Base-by-base conservation (phyloP, 2,888 invertebrate genomes). In the Caenorhabditis drosophilae region DNA sequence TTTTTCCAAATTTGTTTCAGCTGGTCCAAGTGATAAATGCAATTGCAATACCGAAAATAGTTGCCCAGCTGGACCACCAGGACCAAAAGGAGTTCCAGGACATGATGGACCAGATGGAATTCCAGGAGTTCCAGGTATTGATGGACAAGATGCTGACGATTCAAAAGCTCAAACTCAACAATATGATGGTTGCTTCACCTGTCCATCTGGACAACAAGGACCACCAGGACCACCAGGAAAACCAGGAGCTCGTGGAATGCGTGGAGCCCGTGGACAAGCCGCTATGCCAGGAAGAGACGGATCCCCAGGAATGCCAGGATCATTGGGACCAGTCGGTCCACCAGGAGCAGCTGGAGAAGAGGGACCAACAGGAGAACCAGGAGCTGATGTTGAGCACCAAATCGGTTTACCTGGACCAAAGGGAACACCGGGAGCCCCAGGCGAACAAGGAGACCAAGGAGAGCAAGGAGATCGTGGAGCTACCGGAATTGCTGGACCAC, bases 251-350 rank as follows among this genome's bases (percentile, higher is more conserved):
- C 72, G 77, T 27, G 78, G 78, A 48, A 77, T 78, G 76, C 78
- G 78, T 42, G 78, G 78, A 60, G 76, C 78, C 15, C 74, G 78
- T 40, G 78, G 78, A 61, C 78, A 77, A 59, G 75, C 78, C 25
- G 77, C 76, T 16, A 72, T 75, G 66, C 78, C 77, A 42, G 77
- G 78, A 22, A 53, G 78, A 38, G 78, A 78, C 54, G 78, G 78
- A 53, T 67, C 67, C 42, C 78, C 78, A 54, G 78, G 77, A 53
- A 76, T 78, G 73, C 76, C 77, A 42, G 77, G 76, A 63, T 61
- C 68, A 20, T 56, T 77, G 35, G 74, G 74, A 70, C 64, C 67
- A 52, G 58, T 70, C 47, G 79, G 79, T 53, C 67, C 72, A 23
- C 72, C 73, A 36, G 79, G 79, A 67, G 70, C 78, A 31, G 55